Base-by-base conservation (phyloP, 2,797 vertebrate genomes). In the Phataginus tetradactyla region DNA sequence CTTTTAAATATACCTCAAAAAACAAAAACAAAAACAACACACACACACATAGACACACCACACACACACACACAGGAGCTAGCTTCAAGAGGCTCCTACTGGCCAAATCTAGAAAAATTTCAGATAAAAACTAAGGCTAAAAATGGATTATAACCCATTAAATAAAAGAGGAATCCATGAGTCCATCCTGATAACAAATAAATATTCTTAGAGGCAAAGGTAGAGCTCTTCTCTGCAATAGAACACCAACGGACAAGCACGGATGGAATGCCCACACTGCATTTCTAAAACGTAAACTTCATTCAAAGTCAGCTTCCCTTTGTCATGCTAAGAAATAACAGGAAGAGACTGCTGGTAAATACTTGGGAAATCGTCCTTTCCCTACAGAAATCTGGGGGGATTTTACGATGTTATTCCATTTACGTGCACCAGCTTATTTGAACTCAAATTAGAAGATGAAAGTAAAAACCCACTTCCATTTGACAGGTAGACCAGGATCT, bases 371-470 rank as follows among this genome's bases (percentile, higher is more conserved):
- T 0, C 4, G 74, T 74, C 64, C 53, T 87, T 85, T 78, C 34
- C 34, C 68, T 45, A 53, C 29, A 78, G 63, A 97, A 95, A 96
- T 39, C 23, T 94, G 11, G 29, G 45, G 23, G 4, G 79, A 32
- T 81, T 92, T 92, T 66, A 59, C 15, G 68, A 3, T 75, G n/a
- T 45, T 90, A 15, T 87, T 96, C 59, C 23, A 29, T 77, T 92
- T 88, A 69, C 71, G 18, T 34, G 83, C 64, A 93, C 89, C 83
- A 86, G 17, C 88, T 61, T 92, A 86, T 79, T 4, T 94, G 72
- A 96, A 96, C 74, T 90, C 45, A 78, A 57, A 90, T 97, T 90
- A 97, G 91, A 89, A 95, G n/a, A 51, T 55, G 90, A 3, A 45
- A 88, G 32, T 69, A 53, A 53, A 90, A 91, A 78, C 87, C 55